Evolutionary conservation across 2,113 vertebrate species (phyloP).

Genomic region (Takifugu flavidus): DNA sequence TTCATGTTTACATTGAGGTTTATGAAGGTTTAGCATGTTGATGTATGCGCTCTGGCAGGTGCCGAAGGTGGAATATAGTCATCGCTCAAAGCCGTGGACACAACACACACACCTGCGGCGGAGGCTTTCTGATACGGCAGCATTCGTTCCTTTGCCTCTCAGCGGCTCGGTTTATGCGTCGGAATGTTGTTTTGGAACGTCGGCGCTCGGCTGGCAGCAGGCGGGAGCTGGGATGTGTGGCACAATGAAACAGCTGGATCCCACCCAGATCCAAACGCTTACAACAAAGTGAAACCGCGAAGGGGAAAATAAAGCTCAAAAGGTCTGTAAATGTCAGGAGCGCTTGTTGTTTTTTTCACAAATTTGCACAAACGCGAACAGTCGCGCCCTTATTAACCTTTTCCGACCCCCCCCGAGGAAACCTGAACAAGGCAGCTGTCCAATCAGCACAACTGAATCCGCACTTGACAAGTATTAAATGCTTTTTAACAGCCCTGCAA

Average conservation of each 20-base stretch:
- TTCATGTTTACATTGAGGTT: constrained; percentile 53
- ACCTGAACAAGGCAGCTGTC: constrained; percentile 17
- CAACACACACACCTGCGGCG: not conserved
- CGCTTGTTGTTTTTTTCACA: not conserved
- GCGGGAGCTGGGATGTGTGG: constrained; percentile 21
- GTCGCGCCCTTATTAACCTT: constrained; percentile 24
- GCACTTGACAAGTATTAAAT: constrained; percentile 28
- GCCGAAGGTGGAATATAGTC: not conserved
- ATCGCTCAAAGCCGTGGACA: not conserved
- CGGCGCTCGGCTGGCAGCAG: constrained; percentile 49
- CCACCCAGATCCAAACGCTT: constrained; percentile 16
- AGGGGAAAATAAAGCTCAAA: constrained; percentile 7
- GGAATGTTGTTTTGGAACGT: constrained; percentile 16
- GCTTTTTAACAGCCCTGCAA: constrained; percentile 50
- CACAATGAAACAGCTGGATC: constrained; percentile 31
- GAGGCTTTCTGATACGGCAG: constrained; percentile 17
- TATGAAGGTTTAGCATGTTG: constrained; percentile 38
- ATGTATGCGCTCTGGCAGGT: constrained; percentile 40
- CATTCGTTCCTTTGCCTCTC: constrained; percentile 40
- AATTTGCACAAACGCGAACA: constrained; percentile 23
- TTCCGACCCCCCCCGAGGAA: not conserved
- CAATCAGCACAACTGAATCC: constrained; percentile 48
- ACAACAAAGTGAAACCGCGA: constrained; percentile 29
- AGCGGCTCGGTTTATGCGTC: constrained; percentile 48
- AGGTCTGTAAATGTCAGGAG: not conserved